Percentiles rank a stretch among this genome's conserved stretches.
These are phyloP conservation scores for Bunonema sp. DNA, from an alignment of 2,888 invertebrate species.

Conservation along the genomic window DNA sequence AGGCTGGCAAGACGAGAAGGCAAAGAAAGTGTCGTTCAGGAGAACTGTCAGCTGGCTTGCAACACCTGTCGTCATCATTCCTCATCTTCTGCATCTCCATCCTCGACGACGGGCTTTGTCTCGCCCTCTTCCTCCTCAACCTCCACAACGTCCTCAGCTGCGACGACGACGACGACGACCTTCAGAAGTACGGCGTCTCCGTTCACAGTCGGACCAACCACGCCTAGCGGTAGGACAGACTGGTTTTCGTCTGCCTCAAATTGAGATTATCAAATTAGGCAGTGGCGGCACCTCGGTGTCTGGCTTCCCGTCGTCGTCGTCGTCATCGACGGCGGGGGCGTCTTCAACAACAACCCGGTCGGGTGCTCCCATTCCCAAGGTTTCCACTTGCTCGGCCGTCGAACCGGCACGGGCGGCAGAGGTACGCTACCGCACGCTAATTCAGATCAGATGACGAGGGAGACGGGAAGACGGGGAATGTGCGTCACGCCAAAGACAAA, in stretches of 20 bases:
- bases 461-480: no score
- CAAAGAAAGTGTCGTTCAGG: no score
- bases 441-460: no score
- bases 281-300: no score
- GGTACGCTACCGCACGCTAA: background rate
- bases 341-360: background rate
- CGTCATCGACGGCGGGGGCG: background rate
- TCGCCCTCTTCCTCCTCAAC: background rate
- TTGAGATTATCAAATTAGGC: no score
- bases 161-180: no score
- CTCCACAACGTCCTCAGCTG: conserved; percentile 6
- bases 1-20: no score
- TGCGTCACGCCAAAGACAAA: no score
- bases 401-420: background rate
- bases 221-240: background rate
- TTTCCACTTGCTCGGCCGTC: background rate
- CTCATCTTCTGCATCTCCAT: no score
- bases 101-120: background rate
- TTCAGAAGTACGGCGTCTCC: no score
- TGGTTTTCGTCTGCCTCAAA: background rate
- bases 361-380: background rate
- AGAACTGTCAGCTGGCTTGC: conserved; percentile 32
- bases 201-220: no score
- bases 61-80: conserved; percentile 24
- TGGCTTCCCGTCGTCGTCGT: no score